Conservation (phyloP, 2,888 invertebrate genomes). For the Poecilus cupreus region DNA sequence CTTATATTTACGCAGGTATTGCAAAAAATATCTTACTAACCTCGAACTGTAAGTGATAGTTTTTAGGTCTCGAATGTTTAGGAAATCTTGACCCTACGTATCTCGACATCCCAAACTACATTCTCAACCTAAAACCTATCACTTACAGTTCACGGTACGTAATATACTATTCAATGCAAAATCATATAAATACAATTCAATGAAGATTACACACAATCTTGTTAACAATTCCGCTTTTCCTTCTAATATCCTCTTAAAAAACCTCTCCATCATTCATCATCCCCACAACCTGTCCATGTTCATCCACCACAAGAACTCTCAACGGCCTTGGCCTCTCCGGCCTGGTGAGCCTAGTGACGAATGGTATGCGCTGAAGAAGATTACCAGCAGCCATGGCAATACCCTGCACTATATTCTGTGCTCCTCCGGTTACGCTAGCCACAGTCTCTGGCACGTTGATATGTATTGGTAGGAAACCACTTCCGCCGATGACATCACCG, state of each 20-base stretch:
- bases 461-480: constrained; percentile 78
- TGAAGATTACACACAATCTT: too few species aligned
- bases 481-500: constrained; percentile 74
- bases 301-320: not conserved
- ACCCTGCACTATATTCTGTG: constrained; percentile 45
- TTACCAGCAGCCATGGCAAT: constrained; percentile 58
- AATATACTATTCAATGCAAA: too few species aligned
- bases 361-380: constrained; percentile 62
- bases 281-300: not conserved
- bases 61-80: too few species aligned
- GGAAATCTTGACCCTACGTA: too few species aligned
- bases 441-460: constrained; percentile 79
- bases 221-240: too few species aligned
- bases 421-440: constrained; percentile 65
- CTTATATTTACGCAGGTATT: too few species aligned
- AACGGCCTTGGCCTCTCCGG: constrained; percentile 61
- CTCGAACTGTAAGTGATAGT: too few species aligned
- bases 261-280: not conserved
- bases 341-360: constrained; percentile 61
- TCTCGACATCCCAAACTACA: too few species aligned
- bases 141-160: too few species aligned
- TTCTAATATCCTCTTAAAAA: not conserved
- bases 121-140: too few species aligned
- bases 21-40: too few species aligned
- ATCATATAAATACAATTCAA: too few species aligned